Evolutionary conservation across 1,140 invertebrate genomes (phyloP), one percentile per base, ranked within the genome.

Genomic region (Colletes gigas): DNA sequence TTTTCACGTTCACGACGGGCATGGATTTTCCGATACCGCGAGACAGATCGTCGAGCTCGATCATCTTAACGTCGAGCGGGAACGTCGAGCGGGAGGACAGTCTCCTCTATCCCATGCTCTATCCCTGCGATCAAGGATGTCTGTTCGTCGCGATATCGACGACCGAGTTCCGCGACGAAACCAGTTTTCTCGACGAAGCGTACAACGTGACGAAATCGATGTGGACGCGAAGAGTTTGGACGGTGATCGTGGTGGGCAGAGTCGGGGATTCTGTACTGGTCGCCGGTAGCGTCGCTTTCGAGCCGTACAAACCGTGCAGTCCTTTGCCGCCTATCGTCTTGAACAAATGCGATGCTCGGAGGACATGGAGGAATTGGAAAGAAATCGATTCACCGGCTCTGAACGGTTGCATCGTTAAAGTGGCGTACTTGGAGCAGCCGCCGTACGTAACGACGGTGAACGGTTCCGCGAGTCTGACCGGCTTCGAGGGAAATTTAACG

Each of bases 91-190:
- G 92, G 12, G 14, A 80, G 0, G 81, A 54, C 0, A n/a, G 47
- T 0, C 44, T 52, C 0, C 60, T 83, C 30, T 30, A 30, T 2
- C 30, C 30, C 30, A 59, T 86, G 1, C 1, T 85, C 0, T 21
- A 89, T 10, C 41, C 90, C 7, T 92, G 91, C 69, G 82, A 82
- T 12, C 17, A 66, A 4, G 87, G 85, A 0, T 92, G 92, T 15
- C 70, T 41, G 50, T 21, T 90, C 50, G 30, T 88, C 4, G 57
- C 82, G 7, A 78, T 90, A 21, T 3, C 91, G 6, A 81, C 76
- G 0, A 69, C 15, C 1, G 7, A 17, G 12, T 91, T 86, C 55
- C 19, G 30, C 0, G 66, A 87, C 12, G 55, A 89, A 47, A 66
- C 78, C 4, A 77, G 59, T 9, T 92, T 93, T 8, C 60, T 89